Evolutionary conservation across 2,888 invertebrate species (phyloP), one percentile per base, ranked within the genome.

Genomic region (Lycaena phlaeas): DNA sequence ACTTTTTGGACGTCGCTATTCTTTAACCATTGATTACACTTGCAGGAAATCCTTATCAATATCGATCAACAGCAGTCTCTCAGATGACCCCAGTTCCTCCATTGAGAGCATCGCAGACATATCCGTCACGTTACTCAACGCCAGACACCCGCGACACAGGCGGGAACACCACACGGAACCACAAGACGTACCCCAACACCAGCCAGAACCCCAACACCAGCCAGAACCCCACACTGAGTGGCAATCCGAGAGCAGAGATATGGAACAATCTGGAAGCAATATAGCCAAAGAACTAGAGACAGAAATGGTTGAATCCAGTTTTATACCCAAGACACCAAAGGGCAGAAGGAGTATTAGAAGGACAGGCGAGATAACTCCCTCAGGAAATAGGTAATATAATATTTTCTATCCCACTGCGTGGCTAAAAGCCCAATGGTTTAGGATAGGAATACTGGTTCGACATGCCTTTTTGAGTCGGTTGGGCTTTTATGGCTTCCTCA

Each of bases 61-160:
- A 57, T 82, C 81, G 2, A 68, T 65, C 0, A 82, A 81, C 52
- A 82, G 82, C 53, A 81, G 81, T 38, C 58, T 82, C 1, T 76
- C 79, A 0, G 82, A 81, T 3, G 82, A 84, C 26, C 78, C 77
- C 0, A 81, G 75, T 54, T 68, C 71, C 0, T 78, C 82, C 0
- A 60, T 82, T 42, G 84, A 84, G 34, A 82, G 82, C 48, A 79
- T 84, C 31, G 84, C 82, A 0, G 84, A 84, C 44, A 75, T 82
- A 2, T 76, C 84, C 0, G 48, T 81, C 3, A 81, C 79, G 0
- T 59, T 82, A 0, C 64, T 82, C 40, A 82, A 81, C 55, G 75
- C 78, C 0, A 64, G 70, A n/a, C 39, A 40, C n/a, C 39, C 30
- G 6, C 25, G 39, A 14, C 39, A 40, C 30, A 39, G 39, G 11